Percentiles rank a stretch among this genome's conserved stretches.
These are phyloP conservation scores for Semaprochilodus insignis DNA, from an alignment of 2,797 vertebrate genomes.

Conservation along the genomic window DNA sequence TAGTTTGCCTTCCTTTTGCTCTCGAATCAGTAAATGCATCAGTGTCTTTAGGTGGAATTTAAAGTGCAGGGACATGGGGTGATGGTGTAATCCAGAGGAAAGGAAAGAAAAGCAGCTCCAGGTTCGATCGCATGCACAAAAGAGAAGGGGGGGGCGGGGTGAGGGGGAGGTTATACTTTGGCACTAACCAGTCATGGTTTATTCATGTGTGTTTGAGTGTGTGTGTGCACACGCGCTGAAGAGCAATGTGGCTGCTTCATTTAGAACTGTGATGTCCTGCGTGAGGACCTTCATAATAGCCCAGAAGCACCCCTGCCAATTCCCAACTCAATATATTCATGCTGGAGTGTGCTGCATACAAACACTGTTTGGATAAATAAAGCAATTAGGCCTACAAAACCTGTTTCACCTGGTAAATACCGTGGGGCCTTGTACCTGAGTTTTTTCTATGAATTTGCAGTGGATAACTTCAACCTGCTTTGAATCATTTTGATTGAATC, in stretches of 20 bases:
- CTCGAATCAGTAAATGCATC: constrained; percentile 48
- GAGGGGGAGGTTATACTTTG: constrained; percentile 12
- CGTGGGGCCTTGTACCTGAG: too few species aligned
- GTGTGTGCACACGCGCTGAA: neutral
- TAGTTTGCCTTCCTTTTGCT: constrained; percentile 42
- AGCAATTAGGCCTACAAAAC: neutral
- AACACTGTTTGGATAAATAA: neutral
- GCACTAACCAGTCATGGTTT: constrained; percentile 30
- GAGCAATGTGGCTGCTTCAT: neutral
- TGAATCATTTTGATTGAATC: too few species aligned
- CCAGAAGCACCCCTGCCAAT: neutral
- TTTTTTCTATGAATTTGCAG: neutral
- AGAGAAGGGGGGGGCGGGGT: neutral
- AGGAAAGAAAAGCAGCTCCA: constrained; percentile 8
- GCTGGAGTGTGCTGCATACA: neutral
- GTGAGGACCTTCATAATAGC: constrained; percentile 1
- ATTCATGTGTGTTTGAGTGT: constrained; percentile 30
- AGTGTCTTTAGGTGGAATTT: constrained; percentile 49
- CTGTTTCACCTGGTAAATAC: neutral
- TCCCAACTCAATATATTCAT: neutral
- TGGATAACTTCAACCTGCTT: neutral
- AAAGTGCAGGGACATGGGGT: constrained; percentile 21
- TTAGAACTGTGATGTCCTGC: constrained; percentile 3
- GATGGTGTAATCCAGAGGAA: constrained; percentile 34
- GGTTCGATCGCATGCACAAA: constrained; percentile 19